Evolutionary conservation across 2,888 invertebrate species (phyloP).

Genomic region (Nomada fucata): DNA sequence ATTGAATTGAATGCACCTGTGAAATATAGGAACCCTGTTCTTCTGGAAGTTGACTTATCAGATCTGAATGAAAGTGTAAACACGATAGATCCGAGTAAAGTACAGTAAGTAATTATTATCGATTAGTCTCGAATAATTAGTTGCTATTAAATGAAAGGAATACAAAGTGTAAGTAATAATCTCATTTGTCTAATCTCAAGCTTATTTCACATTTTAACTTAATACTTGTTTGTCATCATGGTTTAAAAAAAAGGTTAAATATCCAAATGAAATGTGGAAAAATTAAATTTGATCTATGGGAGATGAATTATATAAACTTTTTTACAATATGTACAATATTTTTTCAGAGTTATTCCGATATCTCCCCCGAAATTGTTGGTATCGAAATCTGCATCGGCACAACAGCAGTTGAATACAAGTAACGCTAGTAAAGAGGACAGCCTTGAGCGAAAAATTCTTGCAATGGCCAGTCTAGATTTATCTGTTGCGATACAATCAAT

Average conservation of each 20-base stretch:
- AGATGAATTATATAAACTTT: not conserved
- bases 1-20: constrained; percentile 86
- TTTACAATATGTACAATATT: constrained; percentile 3
- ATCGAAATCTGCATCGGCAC: constrained; percentile 82
- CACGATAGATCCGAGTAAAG: constrained; percentile 67
- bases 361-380: constrained; percentile 85
- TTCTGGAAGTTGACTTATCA: constrained; percentile 81
- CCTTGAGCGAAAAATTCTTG: constrained; percentile 86
- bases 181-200: too few species aligned
- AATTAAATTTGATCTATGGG: not conserved
- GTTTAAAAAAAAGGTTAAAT: too few species aligned
- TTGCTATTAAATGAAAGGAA: not conserved
- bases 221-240: too few species aligned
- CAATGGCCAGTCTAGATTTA: constrained; percentile 88
- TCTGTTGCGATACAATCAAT: constrained; percentile 88
- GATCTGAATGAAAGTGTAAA: constrained; percentile 76
- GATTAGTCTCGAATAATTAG: not conserved
- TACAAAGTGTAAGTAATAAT: not conserved
- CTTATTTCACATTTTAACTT: too few species aligned
- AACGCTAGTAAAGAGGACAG: constrained; percentile 84
- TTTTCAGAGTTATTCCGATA: constrained; percentile 84
- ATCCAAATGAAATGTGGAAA: too few species aligned
- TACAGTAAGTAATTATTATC: constrained; percentile 72
- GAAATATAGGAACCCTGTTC: constrained; percentile 81
- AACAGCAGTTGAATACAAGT: constrained; percentile 77